These are phyloP conservation scores for Coremacera marginata DNA, from an alignment of 2,888 invertebrate genomes.

Conservation along the genomic window DNA sequence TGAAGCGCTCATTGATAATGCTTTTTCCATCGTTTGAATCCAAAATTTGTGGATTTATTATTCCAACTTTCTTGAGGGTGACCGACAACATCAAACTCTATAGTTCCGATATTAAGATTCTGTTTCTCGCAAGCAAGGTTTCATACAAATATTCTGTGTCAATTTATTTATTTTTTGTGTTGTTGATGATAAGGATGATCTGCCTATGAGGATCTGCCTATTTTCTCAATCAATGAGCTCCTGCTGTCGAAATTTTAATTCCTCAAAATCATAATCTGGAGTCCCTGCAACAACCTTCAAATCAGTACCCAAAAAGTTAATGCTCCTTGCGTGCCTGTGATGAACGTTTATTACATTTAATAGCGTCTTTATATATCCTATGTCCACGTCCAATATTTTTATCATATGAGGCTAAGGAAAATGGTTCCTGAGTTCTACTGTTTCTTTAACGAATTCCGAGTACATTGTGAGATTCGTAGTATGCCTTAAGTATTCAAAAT, in stretches of 20 bases:
- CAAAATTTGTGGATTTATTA: slow-evolving; percentile 42
- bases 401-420: slow-evolving; percentile 42
- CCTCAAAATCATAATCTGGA: slow-evolving; percentile 40
- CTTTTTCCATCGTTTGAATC: slow-evolving; percentile 38
- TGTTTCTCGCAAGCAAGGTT: slow-evolving; percentile 42
- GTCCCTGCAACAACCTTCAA: slow-evolving; percentile 43
- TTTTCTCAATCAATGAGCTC: slow-evolving; percentile 34
- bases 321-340: slow-evolving; percentile 40
- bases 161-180: slow-evolving; percentile 34
- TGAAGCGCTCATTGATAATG: slow-evolving; percentile 37
- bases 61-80: slow-evolving; percentile 41
- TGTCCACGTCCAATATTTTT: slow-evolving; percentile 39
- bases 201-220: slow-evolving; percentile 33
- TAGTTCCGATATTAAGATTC: slow-evolving; percentile 43
- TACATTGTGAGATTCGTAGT: slow-evolving; percentile 34
- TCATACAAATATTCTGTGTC: slow-evolving; percentile 39
- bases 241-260: slow-evolving; percentile 32
- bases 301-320: slow-evolving; percentile 42
- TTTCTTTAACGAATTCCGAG: slow-evolving; percentile 28
- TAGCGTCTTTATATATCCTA: slow-evolving; percentile 39
- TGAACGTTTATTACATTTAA: slow-evolving; percentile 34
- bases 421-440: slow-evolving; percentile 14
- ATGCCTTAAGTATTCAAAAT: slow-evolving; percentile 34
- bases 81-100: slow-evolving; percentile 39
- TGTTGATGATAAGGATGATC: slow-evolving; percentile 28